Percentiles rank a stretch among this genome's conserved stretches.
Conservation (phyloP, 1,140 invertebrate genomes). For the Drosophila takahashii region DNA sequence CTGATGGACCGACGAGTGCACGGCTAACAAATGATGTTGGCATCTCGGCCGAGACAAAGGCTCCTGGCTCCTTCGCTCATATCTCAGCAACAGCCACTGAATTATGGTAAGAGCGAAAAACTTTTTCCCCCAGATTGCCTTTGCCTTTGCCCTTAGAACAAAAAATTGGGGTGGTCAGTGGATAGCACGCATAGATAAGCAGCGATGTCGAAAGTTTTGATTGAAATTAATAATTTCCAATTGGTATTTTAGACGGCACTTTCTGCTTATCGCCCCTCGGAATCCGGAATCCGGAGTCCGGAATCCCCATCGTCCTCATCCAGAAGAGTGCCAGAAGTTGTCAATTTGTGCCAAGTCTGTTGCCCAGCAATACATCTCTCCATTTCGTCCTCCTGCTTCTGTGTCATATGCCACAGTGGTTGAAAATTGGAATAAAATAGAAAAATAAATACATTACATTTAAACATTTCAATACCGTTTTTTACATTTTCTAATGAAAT, state of each 20-base stretch:
- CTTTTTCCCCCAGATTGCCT: slow-evolving; percentile 50
- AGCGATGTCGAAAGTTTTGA: slow-evolving; percentile 73
- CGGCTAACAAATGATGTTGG: slow-evolving; percentile 66
- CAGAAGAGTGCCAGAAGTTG: slow-evolving; percentile 48
- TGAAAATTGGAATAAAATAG: too few relatives aligned
- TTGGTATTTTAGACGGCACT: slow-evolving; percentile 57
- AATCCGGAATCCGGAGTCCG: too few relatives aligned
- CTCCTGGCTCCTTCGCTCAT: slow-evolving; percentile 5
- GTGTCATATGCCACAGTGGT: background rate
- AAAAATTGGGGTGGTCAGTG: slow-evolving; percentile 7
- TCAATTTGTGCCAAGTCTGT: slow-evolving; percentile 57
- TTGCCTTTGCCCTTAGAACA: background rate
- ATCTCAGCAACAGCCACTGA: slow-evolving; percentile 6
- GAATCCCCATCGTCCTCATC: background rate
- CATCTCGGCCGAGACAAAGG: slow-evolving; percentile 44
- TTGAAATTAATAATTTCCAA: slow-evolving; percentile 80
- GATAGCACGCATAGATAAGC: slow-evolving; percentile 73
- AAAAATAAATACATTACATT: too few relatives aligned
- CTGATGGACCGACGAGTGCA: slow-evolving; percentile 24
- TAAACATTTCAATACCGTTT: too few relatives aligned
- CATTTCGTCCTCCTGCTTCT: background rate
- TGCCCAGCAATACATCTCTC: slow-evolving; percentile 13
- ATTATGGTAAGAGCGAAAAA: slow-evolving; percentile 40
- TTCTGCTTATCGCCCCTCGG: slow-evolving; percentile 7
- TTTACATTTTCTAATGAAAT: too few relatives aligned